phyloP scores from a whole-genome alignment of 2,113 vertebrate genomes.

The Halcyon senegalensis region DNA sequence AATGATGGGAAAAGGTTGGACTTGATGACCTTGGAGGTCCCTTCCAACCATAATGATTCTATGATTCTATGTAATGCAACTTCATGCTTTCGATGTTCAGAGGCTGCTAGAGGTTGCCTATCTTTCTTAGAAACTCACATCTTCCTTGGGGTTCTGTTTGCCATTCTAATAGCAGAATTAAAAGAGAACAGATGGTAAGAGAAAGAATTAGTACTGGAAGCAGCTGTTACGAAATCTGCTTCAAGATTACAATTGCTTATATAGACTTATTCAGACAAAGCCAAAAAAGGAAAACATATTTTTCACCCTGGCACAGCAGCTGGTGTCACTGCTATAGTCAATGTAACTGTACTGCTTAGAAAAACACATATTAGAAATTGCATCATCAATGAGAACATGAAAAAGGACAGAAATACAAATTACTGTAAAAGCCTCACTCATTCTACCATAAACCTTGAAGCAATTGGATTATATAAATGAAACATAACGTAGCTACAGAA shows the following conservation, averaged over 20 bases:
- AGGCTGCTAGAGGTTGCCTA: background rate
- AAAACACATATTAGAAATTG: background rate
- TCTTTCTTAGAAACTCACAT: constrained; percentile 10
- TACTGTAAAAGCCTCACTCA: background rate
- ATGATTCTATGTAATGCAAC: too few species aligned
- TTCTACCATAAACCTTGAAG: background rate
- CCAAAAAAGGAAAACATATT: constrained; percentile 22
- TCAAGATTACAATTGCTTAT: constrained; percentile 35
- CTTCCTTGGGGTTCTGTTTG: constrained; percentile 19
- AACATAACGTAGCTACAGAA: background rate
- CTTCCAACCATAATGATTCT: too few species aligned
- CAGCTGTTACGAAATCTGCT: constrained; percentile 54
- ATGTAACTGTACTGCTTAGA: background rate
- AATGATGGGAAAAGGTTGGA: too few species aligned
- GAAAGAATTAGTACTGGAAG: constrained; percentile 38
- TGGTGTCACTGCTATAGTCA: background rate
- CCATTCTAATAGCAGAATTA: constrained; percentile 50
- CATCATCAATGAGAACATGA: background rate
- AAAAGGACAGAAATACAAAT: background rate
- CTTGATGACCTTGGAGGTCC: too few species aligned
- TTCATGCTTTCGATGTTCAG: background rate
- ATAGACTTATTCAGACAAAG: constrained; percentile 17
- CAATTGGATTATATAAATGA: background rate
- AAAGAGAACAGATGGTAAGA: constrained; percentile 46
- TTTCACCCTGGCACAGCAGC: constrained; percentile 39